A percentile compares a stretch with the other conserved stretches of the same genome.
Evolutionary conservation across 2,113 vertebrate species (phyloP).

Genomic region (Gorsachius goisagi): DNA sequence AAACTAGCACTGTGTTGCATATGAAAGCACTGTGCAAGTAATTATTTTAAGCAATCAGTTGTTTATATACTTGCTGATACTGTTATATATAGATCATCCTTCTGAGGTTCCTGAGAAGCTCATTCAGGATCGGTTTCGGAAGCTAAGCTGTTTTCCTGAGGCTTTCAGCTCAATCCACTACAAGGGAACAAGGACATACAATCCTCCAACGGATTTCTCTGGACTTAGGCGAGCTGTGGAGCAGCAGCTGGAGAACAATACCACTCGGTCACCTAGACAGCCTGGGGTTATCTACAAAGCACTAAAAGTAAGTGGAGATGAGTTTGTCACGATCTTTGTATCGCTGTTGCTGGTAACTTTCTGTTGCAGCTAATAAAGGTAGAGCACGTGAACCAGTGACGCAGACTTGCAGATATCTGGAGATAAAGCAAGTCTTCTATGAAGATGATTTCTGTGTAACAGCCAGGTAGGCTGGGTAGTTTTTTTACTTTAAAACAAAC

Average conservation of each 20-base stretch:
- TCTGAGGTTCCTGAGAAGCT: constrained; percentile 91
- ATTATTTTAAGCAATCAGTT: background rate
- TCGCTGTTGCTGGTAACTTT: background rate
- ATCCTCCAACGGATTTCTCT: constrained; percentile 96
- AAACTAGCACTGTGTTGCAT: background rate
- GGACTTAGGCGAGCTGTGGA: constrained; percentile 90
- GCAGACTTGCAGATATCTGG: background rate
- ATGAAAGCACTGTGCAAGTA: background rate
- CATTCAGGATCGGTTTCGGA: constrained; percentile 95
- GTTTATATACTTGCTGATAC: background rate
- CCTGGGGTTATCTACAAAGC: constrained; percentile 94
- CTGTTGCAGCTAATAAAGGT: background rate
- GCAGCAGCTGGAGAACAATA: constrained; percentile 94
- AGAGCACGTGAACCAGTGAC: background rate
- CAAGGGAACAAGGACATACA: constrained; percentile 95
- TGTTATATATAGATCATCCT: constrained; percentile 80
- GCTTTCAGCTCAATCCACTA: constrained; percentile 99
- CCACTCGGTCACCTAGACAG: constrained; percentile 91
- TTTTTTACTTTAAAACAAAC: background rate
- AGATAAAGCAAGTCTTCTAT: background rate
- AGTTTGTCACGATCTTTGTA: background rate
- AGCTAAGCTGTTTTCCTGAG: constrained; percentile 91
- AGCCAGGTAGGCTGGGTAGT: background rate
- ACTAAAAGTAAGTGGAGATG: constrained; percentile 82
- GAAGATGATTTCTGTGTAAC: background rate